These are phyloP conservation scores for Gastrophysa polygoni DNA, from an alignment of 2,888 invertebrate genomes.

Conservation along the genomic window DNA sequence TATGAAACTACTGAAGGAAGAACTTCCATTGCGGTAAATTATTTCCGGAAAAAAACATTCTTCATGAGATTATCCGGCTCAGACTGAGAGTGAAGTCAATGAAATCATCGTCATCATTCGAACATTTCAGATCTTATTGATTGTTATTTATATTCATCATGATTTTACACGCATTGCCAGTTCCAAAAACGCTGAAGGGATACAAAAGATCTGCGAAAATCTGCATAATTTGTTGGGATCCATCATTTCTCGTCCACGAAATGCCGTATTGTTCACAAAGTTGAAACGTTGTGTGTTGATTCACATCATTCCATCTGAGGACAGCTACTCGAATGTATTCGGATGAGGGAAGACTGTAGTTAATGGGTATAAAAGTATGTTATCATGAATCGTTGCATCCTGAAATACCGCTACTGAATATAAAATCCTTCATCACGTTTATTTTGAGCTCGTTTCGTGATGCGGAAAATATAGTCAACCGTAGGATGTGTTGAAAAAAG, in stretches of 20 bases:
- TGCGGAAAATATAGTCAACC: no score
- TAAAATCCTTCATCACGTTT: not conserved
- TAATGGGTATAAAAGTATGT: not conserved
- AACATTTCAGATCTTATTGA: conserved; percentile 29
- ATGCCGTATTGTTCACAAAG: not conserved
- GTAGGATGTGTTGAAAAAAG: no score
- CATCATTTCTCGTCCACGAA: conserved; percentile 4
- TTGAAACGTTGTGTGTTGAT: not conserved
- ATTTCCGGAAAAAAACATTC: no score
- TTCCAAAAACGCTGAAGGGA: conserved; percentile 32
- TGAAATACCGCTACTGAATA: not conserved
- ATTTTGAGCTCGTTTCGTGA: not conserved
- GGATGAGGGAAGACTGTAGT: not conserved
- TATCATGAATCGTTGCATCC: not conserved
- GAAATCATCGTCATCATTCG: no score
- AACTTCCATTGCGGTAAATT: no score
- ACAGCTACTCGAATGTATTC: not conserved
- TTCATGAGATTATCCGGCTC: no score
- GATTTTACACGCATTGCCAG: conserved; percentile 40
- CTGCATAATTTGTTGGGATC: conserved; percentile 11
- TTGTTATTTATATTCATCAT: conserved; percentile 37
- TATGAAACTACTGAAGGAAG: no score
- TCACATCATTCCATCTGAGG: not conserved
- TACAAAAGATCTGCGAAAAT: conserved; percentile 16
- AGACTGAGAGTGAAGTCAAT: no score